phyloP scores from a whole-genome alignment of 2,113 vertebrate species.

The Psettodes erumei region DNA sequence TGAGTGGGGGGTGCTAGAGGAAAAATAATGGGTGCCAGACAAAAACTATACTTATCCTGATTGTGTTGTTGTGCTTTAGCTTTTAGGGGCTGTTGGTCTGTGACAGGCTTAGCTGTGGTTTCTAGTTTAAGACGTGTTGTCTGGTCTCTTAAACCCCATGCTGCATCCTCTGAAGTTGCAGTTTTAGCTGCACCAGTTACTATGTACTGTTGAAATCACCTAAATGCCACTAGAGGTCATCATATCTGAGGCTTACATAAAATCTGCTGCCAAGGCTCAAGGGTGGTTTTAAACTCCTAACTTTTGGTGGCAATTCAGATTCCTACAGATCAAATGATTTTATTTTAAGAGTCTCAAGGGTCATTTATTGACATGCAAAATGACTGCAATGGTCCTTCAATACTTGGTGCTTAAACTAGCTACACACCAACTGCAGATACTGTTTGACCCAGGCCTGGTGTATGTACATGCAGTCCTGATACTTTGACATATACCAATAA shows the following conservation, averaged over 20 bases:
- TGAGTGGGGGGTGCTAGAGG: not conserved
- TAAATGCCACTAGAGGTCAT: not conserved
- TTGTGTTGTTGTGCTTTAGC: conserved; percentile 25
- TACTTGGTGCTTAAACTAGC: not conserved
- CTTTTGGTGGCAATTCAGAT: not conserved
- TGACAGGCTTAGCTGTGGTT: conserved; percentile 29
- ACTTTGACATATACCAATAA: conserved; percentile 90
- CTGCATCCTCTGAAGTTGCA: conserved; percentile 2
- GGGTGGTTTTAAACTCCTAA: not conserved
- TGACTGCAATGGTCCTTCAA: not conserved
- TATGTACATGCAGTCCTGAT: conserved; percentile 88
- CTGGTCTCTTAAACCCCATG: not conserved
- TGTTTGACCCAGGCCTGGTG: conserved; percentile 68
- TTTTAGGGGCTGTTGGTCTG: conserved; percentile 16
- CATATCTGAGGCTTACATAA: not conserved
- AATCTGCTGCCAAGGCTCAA: not conserved
- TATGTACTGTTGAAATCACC: not conserved
- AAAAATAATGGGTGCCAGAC: conserved; percentile 11
- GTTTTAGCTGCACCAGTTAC: not conserved
- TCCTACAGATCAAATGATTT: not conserved
- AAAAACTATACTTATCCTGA: conserved; percentile 28
- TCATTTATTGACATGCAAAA: too few species aligned
- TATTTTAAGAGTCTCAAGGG: too few species aligned
- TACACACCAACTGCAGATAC: conserved; percentile 28
- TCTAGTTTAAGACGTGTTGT: conserved; percentile 19